A percentile compares a stretch with the other conserved stretches of the same genome.
Evolutionary conservation across 2,113 vertebrate species (phyloP).

Genomic region (Setophaga kirtlandii): DNA sequence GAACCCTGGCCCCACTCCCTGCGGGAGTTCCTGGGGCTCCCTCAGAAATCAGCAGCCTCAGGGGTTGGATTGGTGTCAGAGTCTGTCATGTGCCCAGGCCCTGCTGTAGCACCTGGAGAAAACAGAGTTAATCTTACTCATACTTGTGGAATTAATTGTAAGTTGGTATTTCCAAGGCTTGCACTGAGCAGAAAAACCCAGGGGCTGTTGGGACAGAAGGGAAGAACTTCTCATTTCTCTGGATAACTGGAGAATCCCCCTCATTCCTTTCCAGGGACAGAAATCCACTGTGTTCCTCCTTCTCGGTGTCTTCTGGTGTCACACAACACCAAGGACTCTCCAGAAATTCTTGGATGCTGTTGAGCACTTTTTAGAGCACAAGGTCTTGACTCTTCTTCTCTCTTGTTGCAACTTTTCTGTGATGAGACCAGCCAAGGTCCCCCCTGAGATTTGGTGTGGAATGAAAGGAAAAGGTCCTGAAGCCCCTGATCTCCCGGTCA

Average conservation of each 20-base stretch:
- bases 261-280: neutral
- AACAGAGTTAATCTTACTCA: neutral
- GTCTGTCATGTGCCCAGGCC: fast-evolving
- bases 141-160: neutral
- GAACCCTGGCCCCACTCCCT: neutral
- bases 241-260: neutral
- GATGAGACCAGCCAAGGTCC: neutral
- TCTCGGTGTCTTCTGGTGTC: neutral
- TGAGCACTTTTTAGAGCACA: neutral
- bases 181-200: neutral
- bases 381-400: neutral
- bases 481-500: neutral
- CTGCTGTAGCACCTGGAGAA: neutral
- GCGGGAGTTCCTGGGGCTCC: neutral
- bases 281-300: neutral
- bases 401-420: neutral
- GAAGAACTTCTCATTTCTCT: neutral
- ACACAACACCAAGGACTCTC: neutral
- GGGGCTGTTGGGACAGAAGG: fast-evolving
- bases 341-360: neutral
- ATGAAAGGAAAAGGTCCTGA: neutral
- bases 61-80: neutral
- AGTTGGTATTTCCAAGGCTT: neutral
- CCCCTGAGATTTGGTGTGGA: neutral
- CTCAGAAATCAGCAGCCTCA: neutral